Conservation (phyloP, 2,888 invertebrate genomes). For the Gerris lacustris region DNA sequence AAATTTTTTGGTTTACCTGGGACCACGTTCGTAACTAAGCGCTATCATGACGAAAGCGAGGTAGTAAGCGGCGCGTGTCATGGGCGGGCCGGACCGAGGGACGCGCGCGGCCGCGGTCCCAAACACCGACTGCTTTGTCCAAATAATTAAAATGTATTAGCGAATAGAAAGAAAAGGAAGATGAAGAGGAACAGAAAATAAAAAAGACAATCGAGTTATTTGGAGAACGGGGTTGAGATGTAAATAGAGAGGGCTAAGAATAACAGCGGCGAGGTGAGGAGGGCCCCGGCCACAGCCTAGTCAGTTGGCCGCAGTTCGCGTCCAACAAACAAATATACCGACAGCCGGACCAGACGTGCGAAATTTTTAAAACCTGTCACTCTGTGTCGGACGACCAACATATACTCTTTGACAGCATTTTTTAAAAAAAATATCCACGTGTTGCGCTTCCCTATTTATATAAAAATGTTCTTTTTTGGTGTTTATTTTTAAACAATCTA, state of each 20-base stretch:
- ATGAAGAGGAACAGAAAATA: not conserved
- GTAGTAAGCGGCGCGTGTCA: not conserved
- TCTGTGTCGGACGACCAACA: too few species aligned
- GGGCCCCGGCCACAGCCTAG: not conserved
- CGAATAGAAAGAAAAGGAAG: slow-evolving; percentile 4
- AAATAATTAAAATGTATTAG: slow-evolving; percentile 1
- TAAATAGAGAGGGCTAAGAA: not conserved
- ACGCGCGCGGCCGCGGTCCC: slow-evolving; percentile 5
- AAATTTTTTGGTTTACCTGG: not conserved
- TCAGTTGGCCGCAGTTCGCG: too few species aligned
- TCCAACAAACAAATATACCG: too few species aligned
- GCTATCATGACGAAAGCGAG: not conserved
- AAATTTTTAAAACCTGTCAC: too few species aligned
- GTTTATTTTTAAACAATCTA: too few species aligned
- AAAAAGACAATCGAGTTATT: slow-evolving; percentile 2
- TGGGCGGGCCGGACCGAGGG: slow-evolving; percentile 5
- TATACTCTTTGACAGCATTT: too few species aligned
- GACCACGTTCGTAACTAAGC: not conserved
- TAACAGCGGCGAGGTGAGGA: slow-evolving; percentile 1
- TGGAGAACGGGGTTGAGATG: slow-evolving; percentile 7
- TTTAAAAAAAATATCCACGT: too few species aligned
- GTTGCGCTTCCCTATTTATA: too few species aligned
- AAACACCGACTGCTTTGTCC: not conserved
- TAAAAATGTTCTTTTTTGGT: too few species aligned
- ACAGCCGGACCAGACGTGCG: too few species aligned